Evolutionary conservation across 2,888 invertebrate species (phyloP).

Genomic region (Drosophila lacicola): DNA sequence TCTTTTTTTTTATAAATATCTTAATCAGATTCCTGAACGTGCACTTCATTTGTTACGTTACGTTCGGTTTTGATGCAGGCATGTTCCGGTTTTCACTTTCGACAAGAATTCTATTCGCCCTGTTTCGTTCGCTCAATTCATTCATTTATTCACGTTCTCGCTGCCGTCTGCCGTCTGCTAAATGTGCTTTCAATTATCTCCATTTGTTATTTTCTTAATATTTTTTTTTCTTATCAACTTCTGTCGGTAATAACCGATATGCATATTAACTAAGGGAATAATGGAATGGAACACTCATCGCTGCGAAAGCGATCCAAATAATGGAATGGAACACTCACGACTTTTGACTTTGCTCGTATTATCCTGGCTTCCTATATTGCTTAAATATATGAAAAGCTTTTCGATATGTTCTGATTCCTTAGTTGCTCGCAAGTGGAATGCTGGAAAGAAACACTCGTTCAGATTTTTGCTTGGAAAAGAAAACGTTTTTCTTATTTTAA

Average conservation of each 20-base stretch:
- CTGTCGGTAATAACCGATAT: neutral
- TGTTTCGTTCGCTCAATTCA: constrained; percentile 7
- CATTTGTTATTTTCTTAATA: constrained; percentile 1
- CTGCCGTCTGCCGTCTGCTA: neutral
- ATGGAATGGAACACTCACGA: constrained; percentile 2
- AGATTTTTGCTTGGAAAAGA: too few species aligned
- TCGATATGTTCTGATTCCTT: too few species aligned
- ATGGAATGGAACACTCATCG: constrained; percentile 4
- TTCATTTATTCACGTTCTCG: constrained; percentile 12
- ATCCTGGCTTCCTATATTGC: too few species aligned
- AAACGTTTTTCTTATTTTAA: too few species aligned
- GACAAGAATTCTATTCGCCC: constrained; percentile 13
- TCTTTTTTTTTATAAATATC: constrained; percentile 10
- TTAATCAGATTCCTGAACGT: constrained; percentile 55
- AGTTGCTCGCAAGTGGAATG: too few species aligned
- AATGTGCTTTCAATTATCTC: constrained; percentile 14
- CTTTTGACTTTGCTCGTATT: neutral
- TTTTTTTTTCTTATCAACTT: too few species aligned
- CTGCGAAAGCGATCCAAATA: neutral
- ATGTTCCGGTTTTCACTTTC: constrained; percentile 40
- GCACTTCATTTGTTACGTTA: constrained; percentile 39
- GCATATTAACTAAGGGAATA: constrained; percentile 10
- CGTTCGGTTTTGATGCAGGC: constrained; percentile 12
- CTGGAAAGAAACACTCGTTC: neutral
- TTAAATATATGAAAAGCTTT: too few species aligned